These are phyloP conservation scores for Calameuta idolon DNA, from an alignment of 2,888 invertebrate species.

Conservation along the genomic window DNA sequence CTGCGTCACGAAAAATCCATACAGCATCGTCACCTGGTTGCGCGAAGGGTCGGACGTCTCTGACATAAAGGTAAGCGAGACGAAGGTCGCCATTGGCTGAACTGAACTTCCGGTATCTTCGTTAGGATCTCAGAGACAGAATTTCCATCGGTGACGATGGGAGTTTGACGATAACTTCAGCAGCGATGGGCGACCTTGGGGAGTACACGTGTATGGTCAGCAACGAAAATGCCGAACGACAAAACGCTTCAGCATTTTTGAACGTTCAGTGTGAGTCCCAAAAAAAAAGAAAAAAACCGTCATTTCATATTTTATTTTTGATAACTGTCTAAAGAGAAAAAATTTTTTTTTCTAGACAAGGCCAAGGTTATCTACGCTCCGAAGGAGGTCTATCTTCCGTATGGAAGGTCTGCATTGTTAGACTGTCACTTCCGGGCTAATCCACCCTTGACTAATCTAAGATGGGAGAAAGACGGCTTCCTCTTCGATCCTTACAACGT, in stretches of 20 bases:
- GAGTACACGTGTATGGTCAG: slow-evolving; percentile 89
- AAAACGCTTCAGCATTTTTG: slow-evolving; percentile 86
- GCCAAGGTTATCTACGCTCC: slow-evolving; percentile 92
- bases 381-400: slow-evolving; percentile 85
- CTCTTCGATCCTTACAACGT: slow-evolving; percentile 91
- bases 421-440: slow-evolving; percentile 94
- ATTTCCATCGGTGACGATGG: slow-evolving; percentile 79
- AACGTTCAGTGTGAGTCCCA: slow-evolving; percentile 89
- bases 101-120: not conserved
- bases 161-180: slow-evolving; percentile 81
- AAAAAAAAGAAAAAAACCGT: not conserved
- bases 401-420: slow-evolving; percentile 83
- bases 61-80: slow-evolving; percentile 59
- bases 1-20: slow-evolving; percentile 83
- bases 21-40: slow-evolving; percentile 72
- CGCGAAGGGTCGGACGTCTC: slow-evolving; percentile 68
- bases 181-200: slow-evolving; percentile 86
- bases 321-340: not conserved
- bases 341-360: slow-evolving; percentile 74
- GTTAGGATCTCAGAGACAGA: slow-evolving; percentile 74
- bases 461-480: slow-evolving; percentile 95
- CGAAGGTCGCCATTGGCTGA: not conserved
- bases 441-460: slow-evolving; percentile 87
- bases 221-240: slow-evolving; percentile 78
- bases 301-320: not conserved